Evolutionary conservation across 2,113 vertebrate genomes (phyloP).

Genomic region (Phoenicopterus ruber): DNA sequence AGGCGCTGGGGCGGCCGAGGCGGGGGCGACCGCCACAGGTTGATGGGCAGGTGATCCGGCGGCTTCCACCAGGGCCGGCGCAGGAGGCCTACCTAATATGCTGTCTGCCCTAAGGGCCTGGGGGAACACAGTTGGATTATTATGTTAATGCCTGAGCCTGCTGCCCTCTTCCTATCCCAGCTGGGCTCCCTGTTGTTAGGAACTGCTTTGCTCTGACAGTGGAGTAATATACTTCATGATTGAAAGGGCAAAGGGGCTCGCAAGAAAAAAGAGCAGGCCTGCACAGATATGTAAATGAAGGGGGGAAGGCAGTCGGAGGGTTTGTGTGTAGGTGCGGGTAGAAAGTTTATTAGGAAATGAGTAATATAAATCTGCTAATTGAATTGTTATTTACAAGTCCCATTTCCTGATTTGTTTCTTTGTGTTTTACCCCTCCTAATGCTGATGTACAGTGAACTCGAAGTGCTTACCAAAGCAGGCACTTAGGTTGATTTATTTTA

Average conservation of each 20-base stretch:
- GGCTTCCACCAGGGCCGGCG: slow-evolving; percentile 78
- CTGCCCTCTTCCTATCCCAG: slow-evolving; percentile 98
- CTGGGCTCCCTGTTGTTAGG: slow-evolving; percentile 95
- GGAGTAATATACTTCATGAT: slow-evolving; percentile 99
- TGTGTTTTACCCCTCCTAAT: not conserved
- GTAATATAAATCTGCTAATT: slow-evolving; percentile 50
- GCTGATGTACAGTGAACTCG: not conserved
- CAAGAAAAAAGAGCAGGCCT: slow-evolving; percentile 79
- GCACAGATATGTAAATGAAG: slow-evolving; percentile 88
- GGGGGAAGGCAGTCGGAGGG: slow-evolving; percentile 62
- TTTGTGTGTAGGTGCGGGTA: slow-evolving; percentile 1
- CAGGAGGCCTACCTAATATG: slow-evolving; percentile 94
- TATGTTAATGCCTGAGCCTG: slow-evolving; percentile 99
- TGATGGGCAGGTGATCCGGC: slow-evolving; percentile 86
- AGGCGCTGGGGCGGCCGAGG: slow-evolving; percentile 65
- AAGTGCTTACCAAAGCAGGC: slow-evolving; percentile 62
- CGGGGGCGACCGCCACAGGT: slow-evolving; percentile 83
- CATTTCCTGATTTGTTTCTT: slow-evolving; percentile 60
- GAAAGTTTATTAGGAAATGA: slow-evolving; percentile 70
- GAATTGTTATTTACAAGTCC: slow-evolving; percentile 47
- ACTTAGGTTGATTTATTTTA: slow-evolving; percentile 44
- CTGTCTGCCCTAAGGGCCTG: slow-evolving; percentile 95
- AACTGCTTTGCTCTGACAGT: slow-evolving; percentile 99
- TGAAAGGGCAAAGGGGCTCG: slow-evolving; percentile 98
- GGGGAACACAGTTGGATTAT: slow-evolving; percentile 97